phyloP scores from a whole-genome alignment of 2,888 invertebrate genomes.

The Eupithecia pulchellata region DNA sequence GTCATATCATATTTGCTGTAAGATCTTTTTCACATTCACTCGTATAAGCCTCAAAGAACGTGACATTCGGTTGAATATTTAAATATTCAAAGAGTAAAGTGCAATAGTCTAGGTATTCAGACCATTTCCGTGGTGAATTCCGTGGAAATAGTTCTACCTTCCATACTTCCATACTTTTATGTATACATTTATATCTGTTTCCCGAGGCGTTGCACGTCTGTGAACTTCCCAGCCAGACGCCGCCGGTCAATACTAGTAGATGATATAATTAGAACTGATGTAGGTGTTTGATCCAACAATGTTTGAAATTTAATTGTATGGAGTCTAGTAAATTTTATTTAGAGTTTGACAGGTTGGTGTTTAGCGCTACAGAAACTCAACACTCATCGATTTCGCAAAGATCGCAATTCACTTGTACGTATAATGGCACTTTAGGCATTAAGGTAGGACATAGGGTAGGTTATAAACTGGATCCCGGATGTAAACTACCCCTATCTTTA shows the following conservation, averaged over 20 bases:
- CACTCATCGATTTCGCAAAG: not conserved
- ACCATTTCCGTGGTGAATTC: not conserved
- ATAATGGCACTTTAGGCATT: too few relatives aligned
- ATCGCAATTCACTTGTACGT: not conserved
- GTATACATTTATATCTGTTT: slow-evolving; percentile 20
- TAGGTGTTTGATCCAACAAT: not conserved
- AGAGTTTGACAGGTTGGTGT: too few relatives aligned
- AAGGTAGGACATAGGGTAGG: too few relatives aligned
- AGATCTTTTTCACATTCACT: not conserved
- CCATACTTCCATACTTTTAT: slow-evolving; percentile 11
- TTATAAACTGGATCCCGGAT: too few relatives aligned
- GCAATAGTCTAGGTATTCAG: not conserved
- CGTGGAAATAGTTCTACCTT: not conserved
- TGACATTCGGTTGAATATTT: not conserved
- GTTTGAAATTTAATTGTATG: not conserved
- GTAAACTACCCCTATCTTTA: too few relatives aligned
- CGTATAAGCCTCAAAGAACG: not conserved
- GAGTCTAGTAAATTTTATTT: too few relatives aligned
- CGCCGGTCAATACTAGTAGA: slow-evolving; percentile 27
- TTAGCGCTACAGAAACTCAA: not conserved
- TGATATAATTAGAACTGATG: slow-evolving; percentile 26
- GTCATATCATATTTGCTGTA: not conserved
- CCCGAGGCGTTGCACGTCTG: slow-evolving; percentile 44
- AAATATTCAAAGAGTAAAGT: not conserved
- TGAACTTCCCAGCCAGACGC: slow-evolving; percentile 49